Base-by-base conservation (phyloP, 2,888 invertebrate species). In the Zaprionus bogoriensis region DNA sequence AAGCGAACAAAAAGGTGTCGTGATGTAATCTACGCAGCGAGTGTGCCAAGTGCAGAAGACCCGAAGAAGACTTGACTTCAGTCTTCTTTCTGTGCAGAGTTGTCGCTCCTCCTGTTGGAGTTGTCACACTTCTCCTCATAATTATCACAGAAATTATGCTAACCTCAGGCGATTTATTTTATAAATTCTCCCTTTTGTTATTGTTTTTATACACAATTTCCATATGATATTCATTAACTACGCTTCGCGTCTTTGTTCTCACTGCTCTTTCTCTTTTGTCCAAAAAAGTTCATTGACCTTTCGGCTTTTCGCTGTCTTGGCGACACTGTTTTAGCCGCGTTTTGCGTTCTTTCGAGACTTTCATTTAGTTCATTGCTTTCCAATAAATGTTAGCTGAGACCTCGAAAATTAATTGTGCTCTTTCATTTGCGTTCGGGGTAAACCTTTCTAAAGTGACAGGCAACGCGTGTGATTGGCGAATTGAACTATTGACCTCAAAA, bases 281-380 rank as follows among this genome's bases (percentile, higher is more conserved):
- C 61, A 72, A n/a, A n/a, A n/a, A n/a, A 72, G 74, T 76, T 74
- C 77, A 72, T 60, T 72, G 74, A 72, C 71, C 50, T 44, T 36
- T 32, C 9, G 23, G 42, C 6, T 28, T 47, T 52, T 9, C 9
- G 10, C 45, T 45, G 44, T 46, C 6, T 32, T 46, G 42, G 3
- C n/a, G n/a, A n/a, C 14, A n/a, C 12, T 25, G n/a, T 7, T 2
- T 23, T 41, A n/a, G n/a, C n/a, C n/a, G n/a, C n/a, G n/a, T 41
- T 50, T 23, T 28, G 42, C 42, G 36, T 68, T 62, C 45, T 71
- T 53, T 61, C 1, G 45, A n/a, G n/a, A 58, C 70, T 70, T 61
- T 63, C 63, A 61, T 74, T 59, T 61, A 32, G 9, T 64, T 64
- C 60, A 67, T 64, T 61, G 55, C 64, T 59, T 75, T 67, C 39